Percentiles rank a stretch among this genome's conserved stretches.
Conservation (phyloP, 2,113 vertebrate species). For the Eonycteris spelaea region DNA sequence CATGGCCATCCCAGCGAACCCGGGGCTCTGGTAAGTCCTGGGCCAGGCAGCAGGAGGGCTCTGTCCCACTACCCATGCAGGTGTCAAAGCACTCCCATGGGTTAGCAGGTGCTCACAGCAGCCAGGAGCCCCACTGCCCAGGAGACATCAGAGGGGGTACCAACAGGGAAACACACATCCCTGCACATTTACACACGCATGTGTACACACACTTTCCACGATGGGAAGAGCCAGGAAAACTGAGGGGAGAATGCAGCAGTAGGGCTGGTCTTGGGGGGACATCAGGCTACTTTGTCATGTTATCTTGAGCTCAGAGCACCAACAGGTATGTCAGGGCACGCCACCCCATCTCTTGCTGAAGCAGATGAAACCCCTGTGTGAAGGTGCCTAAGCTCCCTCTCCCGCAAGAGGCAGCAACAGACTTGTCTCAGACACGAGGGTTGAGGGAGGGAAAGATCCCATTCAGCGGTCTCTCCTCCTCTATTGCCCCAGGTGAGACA, state of each 20-base stretch:
- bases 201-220: rapidly evolving
- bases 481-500: neutral
- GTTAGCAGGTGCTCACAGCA: neutral
- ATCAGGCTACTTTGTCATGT: neutral
- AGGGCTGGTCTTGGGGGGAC: neutral
- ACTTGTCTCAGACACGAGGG: neutral
- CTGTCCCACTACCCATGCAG: too few species aligned
- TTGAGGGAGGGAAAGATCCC: neutral
- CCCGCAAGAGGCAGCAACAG: neutral
- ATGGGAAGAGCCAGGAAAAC: neutral
- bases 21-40: neutral
- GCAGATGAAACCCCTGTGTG: neutral
- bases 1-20: neutral
- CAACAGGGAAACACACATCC: neutral
- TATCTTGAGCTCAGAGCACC: neutral
- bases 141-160: neutral
- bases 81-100: too few species aligned
- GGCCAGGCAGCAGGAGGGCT: neutral
- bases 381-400: too few species aligned
- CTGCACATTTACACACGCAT: rapidly evolving
- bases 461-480: neutral
- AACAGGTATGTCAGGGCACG: neutral
- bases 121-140: neutral
- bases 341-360: rapidly evolving
- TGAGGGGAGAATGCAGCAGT: neutral